Evolutionary conservation across 1,140 invertebrate genomes (phyloP).

Genomic region (Monomorium pharaonis): DNA sequence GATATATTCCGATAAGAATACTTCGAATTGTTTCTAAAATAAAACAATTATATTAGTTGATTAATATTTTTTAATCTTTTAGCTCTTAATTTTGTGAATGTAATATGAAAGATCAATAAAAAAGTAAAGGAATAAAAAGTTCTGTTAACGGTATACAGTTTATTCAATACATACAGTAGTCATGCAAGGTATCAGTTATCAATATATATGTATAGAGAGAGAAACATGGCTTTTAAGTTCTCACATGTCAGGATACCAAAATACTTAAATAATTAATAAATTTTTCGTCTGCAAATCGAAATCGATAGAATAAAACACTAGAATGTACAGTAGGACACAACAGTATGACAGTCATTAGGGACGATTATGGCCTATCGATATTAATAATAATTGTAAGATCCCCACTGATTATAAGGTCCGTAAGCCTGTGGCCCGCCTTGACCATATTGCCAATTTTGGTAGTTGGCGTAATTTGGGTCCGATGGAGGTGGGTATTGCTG

Average conservation of each 20-base stretch:
- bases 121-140: constrained; percentile 10
- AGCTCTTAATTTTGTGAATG: background rate
- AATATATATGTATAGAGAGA: constrained; percentile 22
- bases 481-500: constrained; percentile 87
- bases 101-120: background rate
- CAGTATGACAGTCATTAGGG: constrained; percentile 36
- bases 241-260: constrained; percentile 58
- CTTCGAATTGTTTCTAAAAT: background rate
- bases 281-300: constrained; percentile 18
- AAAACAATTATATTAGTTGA: background rate
- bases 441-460: constrained; percentile 89
- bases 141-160: constrained; percentile 43
- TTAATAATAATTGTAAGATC: constrained; percentile 86
- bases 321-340: constrained; percentile 70
- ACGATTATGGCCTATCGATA: constrained; percentile 31
- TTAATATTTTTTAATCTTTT: background rate
- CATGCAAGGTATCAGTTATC: constrained; percentile 7
- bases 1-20: background rate
- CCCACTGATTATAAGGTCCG: constrained; percentile 89
- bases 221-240: background rate
- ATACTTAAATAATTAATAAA: constrained; percentile 48
- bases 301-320: constrained; percentile 55
- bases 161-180: constrained; percentile 2
- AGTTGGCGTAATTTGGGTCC: constrained; percentile 86
- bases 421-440: constrained; percentile 86